These are phyloP conservation scores for Latrodectus geometricus DNA, from an alignment of 1,140 invertebrate species.

Conservation along the genomic window DNA sequence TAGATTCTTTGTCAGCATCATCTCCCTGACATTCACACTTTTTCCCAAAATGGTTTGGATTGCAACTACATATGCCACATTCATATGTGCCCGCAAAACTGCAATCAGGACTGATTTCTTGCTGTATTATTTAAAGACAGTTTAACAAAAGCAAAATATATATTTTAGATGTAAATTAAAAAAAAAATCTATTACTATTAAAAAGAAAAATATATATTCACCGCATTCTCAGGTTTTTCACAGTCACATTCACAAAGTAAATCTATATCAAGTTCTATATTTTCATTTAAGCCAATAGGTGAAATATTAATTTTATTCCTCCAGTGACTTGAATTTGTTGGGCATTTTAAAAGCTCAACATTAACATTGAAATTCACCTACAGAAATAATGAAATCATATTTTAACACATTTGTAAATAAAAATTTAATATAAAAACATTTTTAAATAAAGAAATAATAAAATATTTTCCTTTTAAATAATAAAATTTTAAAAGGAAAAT, in stretches of 20 bases:
- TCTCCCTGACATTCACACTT: conserved; percentile 82
- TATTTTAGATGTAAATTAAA: not conserved
- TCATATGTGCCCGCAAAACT: conserved; percentile 69
- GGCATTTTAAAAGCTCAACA: conserved; percentile 70
- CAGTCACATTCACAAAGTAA: conserved; percentile 92
- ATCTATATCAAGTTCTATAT: conserved; percentile 83
- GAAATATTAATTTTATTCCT: conserved; percentile 84
- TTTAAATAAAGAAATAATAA: too few species aligned
- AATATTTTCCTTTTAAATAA: too few species aligned
- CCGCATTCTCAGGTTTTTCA: conserved; percentile 71
- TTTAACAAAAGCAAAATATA: not conserved
- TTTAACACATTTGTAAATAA: too few species aligned
- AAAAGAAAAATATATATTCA: conserved; percentile 5
- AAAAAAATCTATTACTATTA: not conserved
- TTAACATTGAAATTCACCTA: conserved; percentile 72
- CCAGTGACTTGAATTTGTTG: conserved; percentile 79
- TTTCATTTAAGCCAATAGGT: conserved; percentile 91
- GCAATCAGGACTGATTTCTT: conserved; percentile 45
- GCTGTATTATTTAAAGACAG: not conserved
- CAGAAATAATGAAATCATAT: not conserved
- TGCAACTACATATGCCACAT: conserved; percentile 90
- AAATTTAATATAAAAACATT: too few species aligned
- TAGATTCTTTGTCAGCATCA: conserved; percentile 52
- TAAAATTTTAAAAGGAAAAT: too few species aligned
- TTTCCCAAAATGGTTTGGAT: conserved; percentile 81